Conservation (phyloP, 2,797 vertebrate genomes). For the Bryconaethiops microstoma region DNA sequence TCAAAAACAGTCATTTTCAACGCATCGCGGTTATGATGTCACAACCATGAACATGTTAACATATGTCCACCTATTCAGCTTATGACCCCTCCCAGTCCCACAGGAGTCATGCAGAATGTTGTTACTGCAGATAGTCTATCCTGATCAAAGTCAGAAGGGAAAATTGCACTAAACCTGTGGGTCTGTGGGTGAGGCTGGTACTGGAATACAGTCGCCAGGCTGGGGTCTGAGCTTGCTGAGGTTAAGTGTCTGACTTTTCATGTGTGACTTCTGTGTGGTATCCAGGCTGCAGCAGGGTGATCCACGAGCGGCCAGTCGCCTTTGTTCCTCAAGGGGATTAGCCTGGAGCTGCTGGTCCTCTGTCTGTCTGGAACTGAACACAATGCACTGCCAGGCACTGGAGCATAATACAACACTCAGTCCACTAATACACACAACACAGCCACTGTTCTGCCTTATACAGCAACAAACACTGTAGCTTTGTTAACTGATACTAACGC, state of each 20-base stretch:
- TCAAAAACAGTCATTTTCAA: too few relatives aligned
- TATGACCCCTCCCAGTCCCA: background rate
- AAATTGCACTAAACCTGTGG: background rate
- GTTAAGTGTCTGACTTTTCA: slow-evolving; percentile 10
- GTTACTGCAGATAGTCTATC: too few relatives aligned
- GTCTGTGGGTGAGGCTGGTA: background rate
- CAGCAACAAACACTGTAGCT: background rate
- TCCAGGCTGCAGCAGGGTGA: background rate
- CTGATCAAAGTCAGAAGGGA: background rate
- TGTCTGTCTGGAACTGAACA: slow-evolving; percentile 3
- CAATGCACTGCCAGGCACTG: slow-evolving; percentile 3
- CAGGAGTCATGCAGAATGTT: too few relatives aligned
- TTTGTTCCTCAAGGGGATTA: slow-evolving; percentile 6
- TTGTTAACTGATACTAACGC: background rate
- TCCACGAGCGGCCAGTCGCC: background rate
- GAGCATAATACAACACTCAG: background rate
- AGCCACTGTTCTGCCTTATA: background rate
- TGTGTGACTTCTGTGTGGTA: background rate
- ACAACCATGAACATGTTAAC: too few relatives aligned
- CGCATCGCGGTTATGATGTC: too few relatives aligned
- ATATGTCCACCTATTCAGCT: background rate
- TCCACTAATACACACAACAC: slow-evolving; percentile 3
- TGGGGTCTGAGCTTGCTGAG: background rate
- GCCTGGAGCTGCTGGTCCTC: slow-evolving; percentile 5
- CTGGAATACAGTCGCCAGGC: background rate